phyloP scores from a whole-genome alignment of 2,113 vertebrate species.

The Dolichallabes microphthalmus region DNA sequence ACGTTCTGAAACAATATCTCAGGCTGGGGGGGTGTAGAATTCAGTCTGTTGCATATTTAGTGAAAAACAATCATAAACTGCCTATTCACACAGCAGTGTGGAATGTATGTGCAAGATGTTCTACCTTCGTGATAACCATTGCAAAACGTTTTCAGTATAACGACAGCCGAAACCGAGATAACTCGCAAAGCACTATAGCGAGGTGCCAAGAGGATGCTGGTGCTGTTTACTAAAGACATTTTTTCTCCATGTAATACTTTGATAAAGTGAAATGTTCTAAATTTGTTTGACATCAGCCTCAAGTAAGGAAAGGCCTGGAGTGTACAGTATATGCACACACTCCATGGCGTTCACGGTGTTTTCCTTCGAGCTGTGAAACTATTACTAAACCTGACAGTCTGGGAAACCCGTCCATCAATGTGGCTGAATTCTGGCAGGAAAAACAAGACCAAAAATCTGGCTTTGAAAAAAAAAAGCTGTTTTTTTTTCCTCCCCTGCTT shows the following conservation, averaged over 20 bases:
- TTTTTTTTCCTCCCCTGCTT: too few species aligned
- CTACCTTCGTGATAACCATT: conserved; percentile 1
- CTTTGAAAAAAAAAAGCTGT: not conserved
- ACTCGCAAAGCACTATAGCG: not conserved
- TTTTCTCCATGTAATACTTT: conserved; percentile 12
- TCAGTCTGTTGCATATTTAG: not conserved
- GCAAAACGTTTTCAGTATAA: conserved; percentile 4
- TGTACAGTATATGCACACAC: not conserved
- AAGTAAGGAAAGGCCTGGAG: not conserved
- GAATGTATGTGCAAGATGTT: conserved; percentile 12
- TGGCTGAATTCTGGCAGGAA: not conserved
- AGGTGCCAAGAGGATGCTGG: conserved; percentile 24
- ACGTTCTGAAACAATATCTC: not conserved
- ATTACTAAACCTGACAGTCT: not conserved
- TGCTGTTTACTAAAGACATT: conserved; percentile 24
- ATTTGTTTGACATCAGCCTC: not conserved
- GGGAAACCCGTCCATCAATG: not conserved
- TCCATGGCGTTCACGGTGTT: not conserved
- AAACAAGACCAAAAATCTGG: conserved; percentile 1
- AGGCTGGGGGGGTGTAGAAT: not conserved
- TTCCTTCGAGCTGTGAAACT: not conserved
- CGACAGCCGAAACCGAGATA: conserved; percentile 24
- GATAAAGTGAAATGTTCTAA: conserved; percentile 19
- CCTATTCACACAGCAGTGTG: not conserved
- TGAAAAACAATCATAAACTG: not conserved